These are phyloP conservation scores for Muscina levida DNA, from an alignment of 2,888 invertebrate species.

Conservation along the genomic window DNA sequence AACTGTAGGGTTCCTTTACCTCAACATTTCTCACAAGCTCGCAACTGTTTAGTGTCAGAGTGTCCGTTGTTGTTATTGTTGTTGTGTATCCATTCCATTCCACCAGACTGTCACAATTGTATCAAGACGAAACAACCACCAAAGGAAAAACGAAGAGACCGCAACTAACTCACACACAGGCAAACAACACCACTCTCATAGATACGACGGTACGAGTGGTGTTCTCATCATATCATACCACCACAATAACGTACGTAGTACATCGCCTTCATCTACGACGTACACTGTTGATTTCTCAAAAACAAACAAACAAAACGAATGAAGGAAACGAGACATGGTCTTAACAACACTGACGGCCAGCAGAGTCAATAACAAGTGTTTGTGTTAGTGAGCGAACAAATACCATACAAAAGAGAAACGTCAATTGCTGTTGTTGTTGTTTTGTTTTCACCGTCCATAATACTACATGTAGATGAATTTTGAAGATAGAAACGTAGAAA, in stretches of 20 bases:
- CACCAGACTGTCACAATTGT: conserved; percentile 36
- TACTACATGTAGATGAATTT: conserved; percentile 47
- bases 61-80: too few relatives aligned
- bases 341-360: too few relatives aligned
- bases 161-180: conserved; percentile 44
- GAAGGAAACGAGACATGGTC: conserved; percentile 7
- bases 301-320: conserved; percentile 25
- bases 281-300: conserved; percentile 41
- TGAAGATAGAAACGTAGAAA: conserved; percentile 62
- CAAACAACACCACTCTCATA: neutral
- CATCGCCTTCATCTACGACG: too few relatives aligned
- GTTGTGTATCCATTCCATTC: neutral
- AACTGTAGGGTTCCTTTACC: too few relatives aligned
- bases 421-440: conserved; percentile 38
- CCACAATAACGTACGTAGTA: conserved; percentile 25
- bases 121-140: conserved; percentile 39
- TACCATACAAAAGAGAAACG: conserved; percentile 14
- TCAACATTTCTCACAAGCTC: too few relatives aligned
- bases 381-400: neutral
- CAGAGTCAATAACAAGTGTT: conserved; percentile 57
- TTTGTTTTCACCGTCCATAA: conserved; percentile 31
- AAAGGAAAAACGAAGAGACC: conserved; percentile 29
- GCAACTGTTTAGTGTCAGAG: too few relatives aligned
- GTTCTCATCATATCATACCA: too few relatives aligned
- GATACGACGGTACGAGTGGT: too few relatives aligned